phyloP scores from a whole-genome alignment of 2,888 invertebrate species.

The Eupsilia transversa region DNA sequence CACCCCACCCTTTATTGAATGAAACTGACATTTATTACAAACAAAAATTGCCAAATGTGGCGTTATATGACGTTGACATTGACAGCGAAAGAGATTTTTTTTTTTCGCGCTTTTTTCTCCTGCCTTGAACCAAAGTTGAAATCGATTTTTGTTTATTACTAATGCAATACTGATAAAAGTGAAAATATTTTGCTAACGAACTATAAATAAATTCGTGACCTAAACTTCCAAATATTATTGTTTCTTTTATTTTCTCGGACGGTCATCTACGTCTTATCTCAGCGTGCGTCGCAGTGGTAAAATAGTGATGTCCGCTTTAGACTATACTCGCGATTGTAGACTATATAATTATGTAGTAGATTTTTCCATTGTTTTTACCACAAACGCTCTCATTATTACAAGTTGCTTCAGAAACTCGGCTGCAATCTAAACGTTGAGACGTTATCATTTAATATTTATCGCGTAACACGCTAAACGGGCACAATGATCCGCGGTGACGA shows the following conservation, averaged over 20 bases:
- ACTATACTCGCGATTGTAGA: too few relatives aligned
- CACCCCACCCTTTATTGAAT: not conserved
- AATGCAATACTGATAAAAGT: not conserved
- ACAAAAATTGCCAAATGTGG: constrained; percentile 11
- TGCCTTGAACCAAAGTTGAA: not conserved
- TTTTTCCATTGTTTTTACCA: too few relatives aligned
- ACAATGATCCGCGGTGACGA: too few relatives aligned
- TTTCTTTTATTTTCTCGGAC: not conserved
- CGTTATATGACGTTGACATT: constrained; percentile 8
- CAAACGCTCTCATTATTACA: too few relatives aligned
- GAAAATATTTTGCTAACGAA: not conserved
- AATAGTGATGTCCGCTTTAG: not conserved
- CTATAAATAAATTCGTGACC: not conserved
- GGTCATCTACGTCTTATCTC: not conserved
- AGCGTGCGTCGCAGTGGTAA: not conserved
- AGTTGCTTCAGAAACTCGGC: too few relatives aligned
- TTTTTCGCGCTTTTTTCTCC: not conserved
- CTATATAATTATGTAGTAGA: too few relatives aligned
- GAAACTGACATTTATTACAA: constrained; percentile 27
- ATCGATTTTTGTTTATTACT: not conserved
- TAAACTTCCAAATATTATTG: too few relatives aligned
- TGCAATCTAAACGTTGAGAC: too few relatives aligned
- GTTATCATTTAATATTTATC: too few relatives aligned
- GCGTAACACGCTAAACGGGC: too few relatives aligned
- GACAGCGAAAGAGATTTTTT: not conserved